phyloP scores from a whole-genome alignment of 2,113 vertebrate species.

The Poecile atricapillus region DNA sequence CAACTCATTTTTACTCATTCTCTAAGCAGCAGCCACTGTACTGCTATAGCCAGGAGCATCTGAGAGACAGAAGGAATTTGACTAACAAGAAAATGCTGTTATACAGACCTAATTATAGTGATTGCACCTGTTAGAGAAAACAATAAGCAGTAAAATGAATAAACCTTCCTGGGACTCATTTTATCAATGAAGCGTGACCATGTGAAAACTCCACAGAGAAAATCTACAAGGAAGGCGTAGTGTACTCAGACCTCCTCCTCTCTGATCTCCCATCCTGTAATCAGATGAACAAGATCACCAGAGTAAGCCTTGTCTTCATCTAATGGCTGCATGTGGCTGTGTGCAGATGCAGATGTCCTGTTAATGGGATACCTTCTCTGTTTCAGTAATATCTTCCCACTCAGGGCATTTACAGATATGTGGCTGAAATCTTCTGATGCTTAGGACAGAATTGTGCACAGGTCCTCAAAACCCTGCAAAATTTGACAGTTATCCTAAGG shows the following conservation, averaged over 20 bases:
- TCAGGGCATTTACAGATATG: neutral
- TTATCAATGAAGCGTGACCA: slow-evolving; percentile 49
- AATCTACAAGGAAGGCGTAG: neutral
- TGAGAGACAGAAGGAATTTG: slow-evolving; percentile 42
- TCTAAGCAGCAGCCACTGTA: slow-evolving; percentile 23
- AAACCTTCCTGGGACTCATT: slow-evolving; percentile 58
- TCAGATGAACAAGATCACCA: neutral
- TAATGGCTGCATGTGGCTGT: neutral
- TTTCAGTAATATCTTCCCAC: neutral
- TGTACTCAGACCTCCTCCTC: neutral
- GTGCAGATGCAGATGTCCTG: neutral
- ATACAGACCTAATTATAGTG: slow-evolving; percentile 57
- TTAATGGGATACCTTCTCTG: neutral
- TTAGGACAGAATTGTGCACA: neutral
- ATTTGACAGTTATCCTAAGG: neutral
- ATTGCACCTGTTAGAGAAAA: slow-evolving; percentile 61
- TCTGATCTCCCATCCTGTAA: neutral
- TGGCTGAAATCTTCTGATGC: neutral
- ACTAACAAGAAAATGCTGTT: slow-evolving; percentile 28
- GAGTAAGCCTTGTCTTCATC: neutral
- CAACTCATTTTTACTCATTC: slow-evolving; percentile 20
- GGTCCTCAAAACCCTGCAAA: neutral
- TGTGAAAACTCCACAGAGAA: slow-evolving; percentile 16
- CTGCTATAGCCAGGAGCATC: slow-evolving; percentile 34
- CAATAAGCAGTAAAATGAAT: slow-evolving; percentile 63